Conservation (phyloP, 1,140 invertebrate species). For the Hyposmocoma kahamanoa region DNA sequence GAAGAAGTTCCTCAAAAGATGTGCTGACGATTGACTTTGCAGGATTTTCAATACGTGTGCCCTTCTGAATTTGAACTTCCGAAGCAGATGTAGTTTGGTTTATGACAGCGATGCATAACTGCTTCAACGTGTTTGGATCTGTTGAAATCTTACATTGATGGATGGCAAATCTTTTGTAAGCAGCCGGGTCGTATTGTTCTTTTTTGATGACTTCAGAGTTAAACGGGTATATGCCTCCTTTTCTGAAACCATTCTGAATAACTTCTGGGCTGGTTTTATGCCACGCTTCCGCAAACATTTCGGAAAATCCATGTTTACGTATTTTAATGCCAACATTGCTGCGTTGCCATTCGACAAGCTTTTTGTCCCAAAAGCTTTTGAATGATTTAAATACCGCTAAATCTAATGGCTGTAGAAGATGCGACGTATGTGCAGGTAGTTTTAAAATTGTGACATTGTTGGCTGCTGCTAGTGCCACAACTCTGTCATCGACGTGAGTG, state of each 20-base stretch:
- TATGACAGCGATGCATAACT: background rate
- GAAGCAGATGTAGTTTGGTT: background rate
- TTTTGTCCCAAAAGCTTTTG: constrained; percentile 6
- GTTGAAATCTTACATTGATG: background rate
- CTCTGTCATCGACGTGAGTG: constrained; percentile 10
- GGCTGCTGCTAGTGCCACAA: constrained; percentile 8
- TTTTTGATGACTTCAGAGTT: constrained; percentile 11
- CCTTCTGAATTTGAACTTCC: background rate
- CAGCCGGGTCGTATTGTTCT: constrained; percentile 18
- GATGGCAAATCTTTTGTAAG: background rate
- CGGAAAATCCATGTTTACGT: background rate
- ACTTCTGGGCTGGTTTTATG: constrained; percentile 12
- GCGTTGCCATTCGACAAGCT: constrained; percentile 8
- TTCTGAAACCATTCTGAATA: constrained; percentile 21
- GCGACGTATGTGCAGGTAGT: constrained; percentile 14
- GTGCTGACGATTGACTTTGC: too few species aligned
- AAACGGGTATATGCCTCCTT: constrained; percentile 20
- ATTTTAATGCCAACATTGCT: constrained; percentile 4
- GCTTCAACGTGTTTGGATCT: background rate
- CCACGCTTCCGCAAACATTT: constrained; percentile 1
- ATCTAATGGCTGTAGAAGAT: constrained; percentile 14
- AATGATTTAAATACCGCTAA: constrained; percentile 3
- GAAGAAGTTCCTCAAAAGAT: background rate
- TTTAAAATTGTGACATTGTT: constrained; percentile 15
- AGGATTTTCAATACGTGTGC: too few species aligned